A percentile compares a stretch with the other conserved stretches of the same genome.
Conservation (phyloP, 2,113 vertebrate genomes). For the Sigmodon hispidus region DNA sequence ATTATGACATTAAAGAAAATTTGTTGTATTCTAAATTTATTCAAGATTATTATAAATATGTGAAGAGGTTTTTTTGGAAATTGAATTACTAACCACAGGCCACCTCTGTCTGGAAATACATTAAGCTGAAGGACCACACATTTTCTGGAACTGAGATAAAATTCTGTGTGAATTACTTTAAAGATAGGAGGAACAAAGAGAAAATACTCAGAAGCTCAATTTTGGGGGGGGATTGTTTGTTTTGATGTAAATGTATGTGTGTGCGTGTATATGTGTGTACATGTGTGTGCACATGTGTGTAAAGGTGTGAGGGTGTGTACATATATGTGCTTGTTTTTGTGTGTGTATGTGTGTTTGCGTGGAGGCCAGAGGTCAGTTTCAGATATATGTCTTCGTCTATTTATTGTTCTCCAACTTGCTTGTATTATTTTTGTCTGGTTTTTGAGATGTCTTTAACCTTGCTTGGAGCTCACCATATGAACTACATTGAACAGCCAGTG, state of each 20-base stretch:
- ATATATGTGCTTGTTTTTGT: background rate
- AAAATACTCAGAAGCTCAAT: background rate
- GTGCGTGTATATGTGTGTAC: background rate
- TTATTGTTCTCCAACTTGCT: background rate
- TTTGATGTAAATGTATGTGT: background rate
- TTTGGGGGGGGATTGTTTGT: background rate
- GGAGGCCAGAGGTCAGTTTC: background rate
- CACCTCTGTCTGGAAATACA: background rate
- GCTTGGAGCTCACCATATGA: background rate
- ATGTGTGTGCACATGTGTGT: background rate
- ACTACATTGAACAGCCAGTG: background rate
- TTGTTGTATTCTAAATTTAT: background rate
- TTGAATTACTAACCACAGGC: background rate
- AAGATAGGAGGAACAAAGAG: background rate
- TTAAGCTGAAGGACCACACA: background rate
- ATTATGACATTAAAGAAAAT: background rate
- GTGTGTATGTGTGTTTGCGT: background rate
- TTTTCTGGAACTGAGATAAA: slow-evolving; percentile 7
- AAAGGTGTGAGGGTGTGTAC: background rate
- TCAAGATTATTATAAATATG: background rate
- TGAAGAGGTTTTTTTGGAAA: background rate
- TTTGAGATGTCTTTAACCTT: background rate
- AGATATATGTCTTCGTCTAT: background rate
- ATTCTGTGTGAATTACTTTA: background rate
- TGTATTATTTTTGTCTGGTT: background rate